These are phyloP conservation scores for Eilema depressum DNA, from an alignment of 2,888 invertebrate species.

Conservation along the genomic window DNA sequence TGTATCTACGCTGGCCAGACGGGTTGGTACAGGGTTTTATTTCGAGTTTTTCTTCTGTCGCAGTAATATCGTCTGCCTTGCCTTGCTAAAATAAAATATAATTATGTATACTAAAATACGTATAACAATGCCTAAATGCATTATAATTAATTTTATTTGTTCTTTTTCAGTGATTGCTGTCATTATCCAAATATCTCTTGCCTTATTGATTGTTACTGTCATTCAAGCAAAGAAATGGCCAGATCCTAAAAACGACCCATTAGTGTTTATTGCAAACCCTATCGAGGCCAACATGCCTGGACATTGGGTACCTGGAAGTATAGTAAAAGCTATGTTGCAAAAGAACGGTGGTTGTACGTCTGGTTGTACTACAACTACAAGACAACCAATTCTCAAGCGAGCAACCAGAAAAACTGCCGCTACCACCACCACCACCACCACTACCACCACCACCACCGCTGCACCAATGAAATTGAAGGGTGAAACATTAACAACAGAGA, in stretches of 20 bases:
- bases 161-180: constrained; percentile 15
- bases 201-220: neutral
- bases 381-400: neutral
- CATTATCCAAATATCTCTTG: constrained; percentile 2
- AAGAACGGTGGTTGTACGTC: neutral
- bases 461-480: neutral
- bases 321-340: constrained; percentile 53
- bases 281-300: constrained; percentile 67
- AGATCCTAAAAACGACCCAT: constrained; percentile 52
- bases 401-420: neutral
- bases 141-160: neutral
- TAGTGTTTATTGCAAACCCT: constrained; percentile 67
- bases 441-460: neutral
- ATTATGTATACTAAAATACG: no score
- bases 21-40: no score
- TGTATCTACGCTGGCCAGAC: no score
- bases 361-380: no score
- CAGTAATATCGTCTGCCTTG: no score
- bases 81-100: no score
- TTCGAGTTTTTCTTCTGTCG: no score
- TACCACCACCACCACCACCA: no score
- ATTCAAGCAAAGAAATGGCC: constrained; percentile 36
- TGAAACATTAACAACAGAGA: neutral
- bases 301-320: constrained; percentile 67
- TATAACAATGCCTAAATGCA: no score